Conservation (phyloP, 2,888 invertebrate species). For the Drosophila rellima region DNA sequence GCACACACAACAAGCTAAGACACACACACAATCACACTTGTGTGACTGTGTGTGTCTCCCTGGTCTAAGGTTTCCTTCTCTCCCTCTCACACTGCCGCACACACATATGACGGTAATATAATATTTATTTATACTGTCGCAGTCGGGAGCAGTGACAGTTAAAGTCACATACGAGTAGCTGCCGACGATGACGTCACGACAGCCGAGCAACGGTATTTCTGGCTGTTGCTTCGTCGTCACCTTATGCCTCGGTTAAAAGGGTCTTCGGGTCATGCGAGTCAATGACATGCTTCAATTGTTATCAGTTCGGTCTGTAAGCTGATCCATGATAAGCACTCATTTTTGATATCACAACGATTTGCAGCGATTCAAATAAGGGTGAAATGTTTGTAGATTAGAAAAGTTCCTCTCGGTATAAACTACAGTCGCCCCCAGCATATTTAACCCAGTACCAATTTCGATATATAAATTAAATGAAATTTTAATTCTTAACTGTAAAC, state of each 20-base stretch:
- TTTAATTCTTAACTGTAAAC: too few relatives aligned
- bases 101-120: slow-evolving; percentile 64
- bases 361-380: background rate
- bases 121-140: slow-evolving; percentile 66
- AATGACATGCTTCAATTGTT: slow-evolving; percentile 38
- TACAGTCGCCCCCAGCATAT: too few relatives aligned
- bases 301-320: slow-evolving; percentile 17
- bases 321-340: slow-evolving; percentile 1
- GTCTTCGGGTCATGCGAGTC: slow-evolving; percentile 26
- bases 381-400: background rate
- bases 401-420: background rate
- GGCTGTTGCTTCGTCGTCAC: slow-evolving; percentile 9
- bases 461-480: too few relatives aligned
- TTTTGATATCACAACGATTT: background rate
- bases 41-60: slow-evolving; percentile 17
- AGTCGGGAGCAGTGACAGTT: slow-evolving; percentile 27
- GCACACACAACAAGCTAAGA: slow-evolving; percentile 38
- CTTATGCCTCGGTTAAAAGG: slow-evolving; percentile 6
- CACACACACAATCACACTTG: background rate
- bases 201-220: slow-evolving; percentile 33
- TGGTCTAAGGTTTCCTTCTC: slow-evolving; percentile 68
- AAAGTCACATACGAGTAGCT: slow-evolving; percentile 56
- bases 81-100: slow-evolving; percentile 4
- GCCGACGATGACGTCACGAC: slow-evolving; percentile 29
- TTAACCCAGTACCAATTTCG: too few relatives aligned